Evolutionary conservation across 2,797 vertebrate genomes (phyloP).

Genomic region (Phrynocephalus forsythii): DNA sequence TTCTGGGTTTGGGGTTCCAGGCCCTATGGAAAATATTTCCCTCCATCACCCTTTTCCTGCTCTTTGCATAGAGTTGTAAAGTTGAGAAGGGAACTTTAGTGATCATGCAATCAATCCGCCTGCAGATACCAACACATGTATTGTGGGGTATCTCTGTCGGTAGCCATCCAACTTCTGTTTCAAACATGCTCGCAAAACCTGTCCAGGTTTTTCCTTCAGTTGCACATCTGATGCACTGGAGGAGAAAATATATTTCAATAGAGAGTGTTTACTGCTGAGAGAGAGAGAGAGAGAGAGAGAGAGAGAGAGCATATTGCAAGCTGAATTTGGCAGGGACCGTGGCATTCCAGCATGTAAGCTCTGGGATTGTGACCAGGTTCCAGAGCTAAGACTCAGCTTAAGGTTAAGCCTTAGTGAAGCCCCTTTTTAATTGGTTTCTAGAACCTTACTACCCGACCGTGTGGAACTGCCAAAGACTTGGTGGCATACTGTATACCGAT

Average conservation of each 20-base stretch:
- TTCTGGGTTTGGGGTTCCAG: background rate
- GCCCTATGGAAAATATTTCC: background rate
- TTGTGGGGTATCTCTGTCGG: too few relatives aligned
- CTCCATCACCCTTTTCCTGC: background rate
- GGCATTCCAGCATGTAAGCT: background rate
- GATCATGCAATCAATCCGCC: background rate
- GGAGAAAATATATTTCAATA: background rate
- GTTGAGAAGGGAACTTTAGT: background rate
- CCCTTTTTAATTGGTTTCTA: constrained; percentile 27
- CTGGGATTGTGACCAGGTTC: constrained; percentile 5
- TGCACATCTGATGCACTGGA: background rate
- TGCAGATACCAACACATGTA: background rate
- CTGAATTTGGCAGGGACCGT: background rate
- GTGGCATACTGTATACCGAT: background rate
- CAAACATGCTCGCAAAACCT: background rate
- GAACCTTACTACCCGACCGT: constrained; percentile 17
- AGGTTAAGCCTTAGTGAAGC: constrained; percentile 12
- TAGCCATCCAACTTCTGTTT: background rate
- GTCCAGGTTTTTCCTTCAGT: background rate
- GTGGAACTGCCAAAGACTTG: background rate
- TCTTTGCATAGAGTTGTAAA: background rate
- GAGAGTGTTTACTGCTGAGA: background rate
- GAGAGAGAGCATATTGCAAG: too few relatives aligned
- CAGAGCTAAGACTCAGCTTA: constrained; percentile 14
- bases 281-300: too few relatives aligned